A percentile compares a stretch with the other conserved stretches of the same genome.
Conservation (phyloP, 2,797 vertebrate species). For the Avahi laniger region DNA sequence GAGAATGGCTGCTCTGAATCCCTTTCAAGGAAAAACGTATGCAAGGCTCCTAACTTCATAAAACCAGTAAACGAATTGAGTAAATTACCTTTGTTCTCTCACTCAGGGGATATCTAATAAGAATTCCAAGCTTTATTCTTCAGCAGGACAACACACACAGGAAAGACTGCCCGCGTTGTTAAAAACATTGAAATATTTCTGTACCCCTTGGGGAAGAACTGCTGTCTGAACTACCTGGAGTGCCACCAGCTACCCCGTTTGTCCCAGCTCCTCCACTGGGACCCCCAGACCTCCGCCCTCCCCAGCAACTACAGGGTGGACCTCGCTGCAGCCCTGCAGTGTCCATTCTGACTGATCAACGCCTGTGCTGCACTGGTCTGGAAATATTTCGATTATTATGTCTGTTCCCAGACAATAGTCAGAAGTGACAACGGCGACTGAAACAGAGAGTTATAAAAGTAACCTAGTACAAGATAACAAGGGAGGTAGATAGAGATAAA, state of each 20-base stretch:
- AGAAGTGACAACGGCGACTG: not conserved
- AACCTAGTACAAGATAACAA: not conserved
- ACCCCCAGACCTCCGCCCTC: not conserved
- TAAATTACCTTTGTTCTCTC: slow-evolving; percentile 1
- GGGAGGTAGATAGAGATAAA: not conserved
- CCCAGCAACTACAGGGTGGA: not conserved
- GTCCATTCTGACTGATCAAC: not conserved
- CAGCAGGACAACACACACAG: not conserved
- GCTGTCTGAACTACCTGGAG: not conserved
- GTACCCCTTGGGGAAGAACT: not conserved
- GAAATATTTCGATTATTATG: not conserved
- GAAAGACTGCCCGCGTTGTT: not conserved
- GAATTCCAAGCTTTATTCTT: slow-evolving; percentile 15
- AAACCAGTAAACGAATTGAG: not conserved
- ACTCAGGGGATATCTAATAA: not conserved
- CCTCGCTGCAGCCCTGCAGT: too few species aligned
- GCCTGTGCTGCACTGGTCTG: not conserved
- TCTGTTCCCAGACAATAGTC: not conserved
- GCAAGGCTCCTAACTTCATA: not conserved
- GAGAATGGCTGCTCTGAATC: not conserved
- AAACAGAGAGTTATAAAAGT: not conserved
- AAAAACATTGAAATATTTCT: not conserved
- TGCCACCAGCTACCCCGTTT: not conserved
- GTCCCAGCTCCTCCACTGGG: not conserved
- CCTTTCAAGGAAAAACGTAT: not conserved